Base-by-base conservation (phyloP, 2,797 vertebrate genomes). In the Distichodus sexfasciatus region DNA sequence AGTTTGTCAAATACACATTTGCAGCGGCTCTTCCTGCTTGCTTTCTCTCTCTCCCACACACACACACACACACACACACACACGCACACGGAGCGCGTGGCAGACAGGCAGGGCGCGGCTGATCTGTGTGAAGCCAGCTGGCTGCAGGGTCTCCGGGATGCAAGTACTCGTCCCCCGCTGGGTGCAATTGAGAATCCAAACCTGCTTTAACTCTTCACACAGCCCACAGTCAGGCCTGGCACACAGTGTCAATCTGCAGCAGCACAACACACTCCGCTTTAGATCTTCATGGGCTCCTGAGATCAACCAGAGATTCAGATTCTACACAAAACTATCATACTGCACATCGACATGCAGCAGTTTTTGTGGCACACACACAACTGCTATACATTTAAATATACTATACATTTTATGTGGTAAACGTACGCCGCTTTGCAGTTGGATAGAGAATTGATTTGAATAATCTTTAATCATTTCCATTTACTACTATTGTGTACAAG, bases 61-160 rank as follows among this genome's bases (percentile, higher is more conserved):
- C 36, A 40, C 29, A 40, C 67, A 31, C 61, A 51, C 63, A 11
- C 65, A 31, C 43, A 62, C 51, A 51, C 65, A 53, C 63, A 36
- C 60, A 64, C 66, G 73, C 61, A 69, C 53, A 71, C 48, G 47
- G 71, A 75, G 54, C 63, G 47, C 21, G 40, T 55, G 63, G 77
- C 71, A 81, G 77, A 81, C 76, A 79, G 68, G 68, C 71, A 35
- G 72, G 71, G 74, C 66, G 44, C 50, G 69, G 79, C 72, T 72
- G 75, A 79, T 79, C 75, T 82, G 77, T 79, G 79, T 60, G 75
- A 76, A 77, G 77, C 78, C 79, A 84, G 80, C 82, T 84, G 82
- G 80, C 78, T 78, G 76, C 46, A 69, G 71, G 53, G 55, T 81
- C 80, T 76, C 80, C 47, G 66, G 66, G 77, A 79, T 63, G 69